Evolutionary conservation across 2,888 invertebrate genomes (phyloP).

Genomic region (Hydriomena furcata): DNA sequence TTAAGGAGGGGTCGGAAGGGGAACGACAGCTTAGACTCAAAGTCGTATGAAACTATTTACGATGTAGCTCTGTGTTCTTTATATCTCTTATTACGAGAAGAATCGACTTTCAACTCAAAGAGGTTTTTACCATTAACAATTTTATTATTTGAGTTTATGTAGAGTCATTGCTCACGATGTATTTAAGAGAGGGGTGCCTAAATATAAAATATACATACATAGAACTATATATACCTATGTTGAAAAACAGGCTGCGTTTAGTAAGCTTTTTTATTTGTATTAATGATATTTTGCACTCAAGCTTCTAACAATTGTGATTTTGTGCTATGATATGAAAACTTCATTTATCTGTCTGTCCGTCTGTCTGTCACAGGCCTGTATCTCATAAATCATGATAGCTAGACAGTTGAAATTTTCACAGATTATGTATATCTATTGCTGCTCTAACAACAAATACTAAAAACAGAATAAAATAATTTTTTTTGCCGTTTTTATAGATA

Average conservation of each 20-base stretch:
- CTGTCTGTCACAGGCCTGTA: too few species aligned
- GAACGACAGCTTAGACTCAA: constrained; percentile 62
- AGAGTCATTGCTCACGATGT: constrained; percentile 66
- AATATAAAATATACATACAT: constrained; percentile 9
- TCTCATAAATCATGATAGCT: too few species aligned
- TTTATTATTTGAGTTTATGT: constrained; percentile 57
- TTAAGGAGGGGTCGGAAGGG: constrained; percentile 77
- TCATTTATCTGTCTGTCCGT: too few species aligned
- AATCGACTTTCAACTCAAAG: constrained; percentile 48
- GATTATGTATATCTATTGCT: too few species aligned
- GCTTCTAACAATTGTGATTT: too few species aligned
- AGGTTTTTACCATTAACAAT: constrained; percentile 35
- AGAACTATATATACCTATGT: too few species aligned
- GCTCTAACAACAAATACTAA: too few species aligned
- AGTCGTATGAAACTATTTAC: constrained; percentile 57
- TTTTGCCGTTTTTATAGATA: too few species aligned
- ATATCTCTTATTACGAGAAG: constrained; percentile 28
- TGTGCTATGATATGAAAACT: too few species aligned
- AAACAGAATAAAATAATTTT: too few species aligned
- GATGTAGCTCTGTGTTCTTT: constrained; percentile 42
- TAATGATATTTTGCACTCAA: background rate
- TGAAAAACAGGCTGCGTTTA: background rate
- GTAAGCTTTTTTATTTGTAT: background rate
- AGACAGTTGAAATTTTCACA: too few species aligned
- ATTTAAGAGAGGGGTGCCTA: constrained; percentile 54